Conservation (phyloP, 2,888 invertebrate species). For the Ormyrus labotus region DNA sequence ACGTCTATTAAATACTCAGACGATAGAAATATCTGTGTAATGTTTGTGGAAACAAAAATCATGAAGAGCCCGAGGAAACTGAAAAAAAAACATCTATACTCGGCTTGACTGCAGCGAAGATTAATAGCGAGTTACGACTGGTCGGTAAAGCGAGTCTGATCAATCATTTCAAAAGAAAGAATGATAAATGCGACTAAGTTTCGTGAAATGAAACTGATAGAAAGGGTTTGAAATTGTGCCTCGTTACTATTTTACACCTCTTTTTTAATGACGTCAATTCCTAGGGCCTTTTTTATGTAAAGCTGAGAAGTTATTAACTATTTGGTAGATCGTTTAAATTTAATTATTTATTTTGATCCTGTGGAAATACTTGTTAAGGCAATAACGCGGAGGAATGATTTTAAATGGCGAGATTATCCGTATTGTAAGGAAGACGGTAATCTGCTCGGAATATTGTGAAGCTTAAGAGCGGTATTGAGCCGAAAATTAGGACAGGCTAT, state of each 20-base stretch:
- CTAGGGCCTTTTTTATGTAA: no score
- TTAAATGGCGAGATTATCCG: neutral
- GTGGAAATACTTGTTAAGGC: no score
- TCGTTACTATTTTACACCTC: conserved; percentile 29
- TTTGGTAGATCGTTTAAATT: no score
- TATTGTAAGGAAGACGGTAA: conserved; percentile 20
- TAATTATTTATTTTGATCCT: no score
- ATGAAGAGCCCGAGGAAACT: neutral
- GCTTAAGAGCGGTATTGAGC: conserved; percentile 14
- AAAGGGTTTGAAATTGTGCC: neutral
- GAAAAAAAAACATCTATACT: conserved; percentile 35
- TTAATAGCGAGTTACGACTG: conserved; percentile 45
- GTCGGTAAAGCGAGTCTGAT: conserved; percentile 22
- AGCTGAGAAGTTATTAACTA: no score
- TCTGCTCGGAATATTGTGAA: neutral
- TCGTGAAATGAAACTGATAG: neutral
- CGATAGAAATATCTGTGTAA: conserved; percentile 37
- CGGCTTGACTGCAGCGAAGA: conserved; percentile 7
- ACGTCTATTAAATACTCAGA: conserved; percentile 26
- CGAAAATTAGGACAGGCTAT: conserved; percentile 29
- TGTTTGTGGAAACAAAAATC: conserved; percentile 43
- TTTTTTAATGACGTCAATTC: conserved; percentile 38
- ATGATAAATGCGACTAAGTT: conserved; percentile 20
- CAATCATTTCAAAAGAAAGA: conserved; percentile 29
- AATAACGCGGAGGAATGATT: neutral